Evolutionary conservation across 2,888 invertebrate genomes (phyloP).

Genomic region (Meghimatium bilineatum): DNA sequence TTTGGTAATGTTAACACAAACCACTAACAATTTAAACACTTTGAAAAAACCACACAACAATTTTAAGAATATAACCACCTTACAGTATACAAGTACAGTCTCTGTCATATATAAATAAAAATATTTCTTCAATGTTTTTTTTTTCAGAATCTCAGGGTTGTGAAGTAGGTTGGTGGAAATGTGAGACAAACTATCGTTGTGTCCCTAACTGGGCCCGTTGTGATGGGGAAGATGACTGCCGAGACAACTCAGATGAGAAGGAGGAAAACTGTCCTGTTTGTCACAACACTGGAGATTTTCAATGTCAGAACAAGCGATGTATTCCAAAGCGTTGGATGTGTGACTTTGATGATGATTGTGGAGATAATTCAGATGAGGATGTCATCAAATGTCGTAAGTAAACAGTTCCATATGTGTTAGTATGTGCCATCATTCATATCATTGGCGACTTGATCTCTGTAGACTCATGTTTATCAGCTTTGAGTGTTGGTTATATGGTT

Average conservation of each 20-base stretch:
- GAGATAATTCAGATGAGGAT: constrained; percentile 89
- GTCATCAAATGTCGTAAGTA: constrained; percentile 67
- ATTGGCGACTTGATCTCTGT: too few relatives aligned
- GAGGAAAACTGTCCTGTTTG: constrained; percentile 94
- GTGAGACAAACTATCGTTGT: constrained; percentile 95
- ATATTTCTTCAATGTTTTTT: neutral
- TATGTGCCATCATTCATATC: neutral
- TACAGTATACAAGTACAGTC: neutral
- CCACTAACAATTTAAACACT: too few relatives aligned
- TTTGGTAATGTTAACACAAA: too few relatives aligned
- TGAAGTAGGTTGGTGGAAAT: constrained; percentile 95
- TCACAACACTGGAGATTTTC: constrained; percentile 91
- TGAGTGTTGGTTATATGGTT: too few relatives aligned
- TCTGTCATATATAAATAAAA: neutral
- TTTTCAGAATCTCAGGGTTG: constrained; percentile 89
- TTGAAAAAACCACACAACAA: too few relatives aligned
- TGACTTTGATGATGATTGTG: constrained; percentile 97
- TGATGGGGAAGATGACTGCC: constrained; percentile 97
- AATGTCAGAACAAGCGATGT: constrained; percentile 92
- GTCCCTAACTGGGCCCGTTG: constrained; percentile 99
- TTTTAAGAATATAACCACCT: neutral
- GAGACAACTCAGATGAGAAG: constrained; percentile 95
- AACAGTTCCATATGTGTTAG: neutral
- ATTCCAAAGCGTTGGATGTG: constrained; percentile 83
- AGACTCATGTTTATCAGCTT: too few relatives aligned